Conservation (phyloP, 2,113 vertebrate genomes). For the Lathamus discolor region DNA sequence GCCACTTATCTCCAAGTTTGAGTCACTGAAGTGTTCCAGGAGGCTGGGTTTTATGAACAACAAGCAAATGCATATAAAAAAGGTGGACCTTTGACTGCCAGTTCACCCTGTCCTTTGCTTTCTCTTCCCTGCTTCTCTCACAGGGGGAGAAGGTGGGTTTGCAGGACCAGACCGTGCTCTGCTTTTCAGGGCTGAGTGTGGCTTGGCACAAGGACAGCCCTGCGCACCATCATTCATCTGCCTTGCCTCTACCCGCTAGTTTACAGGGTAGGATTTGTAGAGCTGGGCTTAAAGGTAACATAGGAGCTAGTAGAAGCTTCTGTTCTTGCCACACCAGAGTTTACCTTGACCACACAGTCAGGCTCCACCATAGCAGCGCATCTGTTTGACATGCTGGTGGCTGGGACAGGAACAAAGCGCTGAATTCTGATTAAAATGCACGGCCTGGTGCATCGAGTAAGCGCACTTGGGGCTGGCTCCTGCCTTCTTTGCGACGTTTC, state of each 20-base stretch:
- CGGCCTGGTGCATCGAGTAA: background rate
- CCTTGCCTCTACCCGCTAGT: background rate
- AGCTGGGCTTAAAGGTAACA: background rate
- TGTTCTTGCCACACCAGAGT: background rate
- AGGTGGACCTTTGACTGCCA: background rate
- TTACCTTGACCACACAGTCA: background rate
- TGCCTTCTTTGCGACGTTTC: background rate
- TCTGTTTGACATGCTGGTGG: background rate
- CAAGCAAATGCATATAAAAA: background rate
- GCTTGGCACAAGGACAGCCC: background rate
- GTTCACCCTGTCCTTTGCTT: background rate
- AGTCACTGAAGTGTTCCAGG: background rate
- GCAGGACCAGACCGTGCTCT: background rate
- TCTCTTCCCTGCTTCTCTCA: background rate
- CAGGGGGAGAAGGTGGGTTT: background rate
- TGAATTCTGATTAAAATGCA: constrained; percentile 38
- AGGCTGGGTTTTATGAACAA: background rate
- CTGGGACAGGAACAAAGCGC: constrained; percentile 42
- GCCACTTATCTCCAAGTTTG: background rate
- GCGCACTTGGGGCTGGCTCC: background rate
- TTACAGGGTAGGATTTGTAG: background rate
- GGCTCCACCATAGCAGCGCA: background rate
- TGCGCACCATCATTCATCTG: background rate
- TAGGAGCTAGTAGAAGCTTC: background rate
- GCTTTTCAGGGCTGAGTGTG: background rate